Percentiles rank a stretch among this genome's conserved stretches.
Evolutionary conservation across 2,888 invertebrate species (phyloP).

Genomic region (Hetaerina titia): DNA sequence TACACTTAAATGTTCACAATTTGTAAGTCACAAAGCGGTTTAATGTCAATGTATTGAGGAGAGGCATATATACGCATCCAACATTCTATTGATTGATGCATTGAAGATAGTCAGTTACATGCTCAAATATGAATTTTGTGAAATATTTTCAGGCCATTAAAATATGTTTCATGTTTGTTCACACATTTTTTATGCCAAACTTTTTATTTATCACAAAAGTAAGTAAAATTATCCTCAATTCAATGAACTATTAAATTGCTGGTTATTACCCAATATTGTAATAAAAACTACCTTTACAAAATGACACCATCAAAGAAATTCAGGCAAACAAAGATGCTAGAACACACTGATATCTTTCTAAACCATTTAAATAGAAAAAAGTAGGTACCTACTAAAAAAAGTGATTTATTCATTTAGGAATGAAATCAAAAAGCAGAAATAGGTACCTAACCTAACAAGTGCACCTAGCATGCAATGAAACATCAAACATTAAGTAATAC

Average conservation of each 20-base stretch:
- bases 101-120: no score
- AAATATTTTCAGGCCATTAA: no score
- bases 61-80: no score
- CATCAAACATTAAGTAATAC: background rate
- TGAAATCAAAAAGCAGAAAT: conserved; percentile 70
- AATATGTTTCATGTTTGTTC: no score
- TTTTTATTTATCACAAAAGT: background rate
- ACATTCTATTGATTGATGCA: no score
- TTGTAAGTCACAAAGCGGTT: background rate
- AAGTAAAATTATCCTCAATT: background rate
- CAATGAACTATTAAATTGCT: background rate
- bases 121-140: no score
- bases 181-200: no score
- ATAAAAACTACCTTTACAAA: background rate
- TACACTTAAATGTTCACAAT: background rate
- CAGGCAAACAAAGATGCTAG: conserved; percentile 18
- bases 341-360: background rate
- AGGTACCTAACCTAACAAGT: conserved; percentile 68
- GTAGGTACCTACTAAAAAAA: background rate
- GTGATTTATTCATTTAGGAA: conserved; percentile 68
- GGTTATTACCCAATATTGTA: background rate
- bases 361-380: background rate
- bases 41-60: background rate
- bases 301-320: background rate
- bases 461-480: conserved; percentile 1